A percentile compares a stretch with the other conserved stretches of the same genome.
Conservation (phyloP, 1,140 invertebrate species). For the Copidosoma floridanum region DNA sequence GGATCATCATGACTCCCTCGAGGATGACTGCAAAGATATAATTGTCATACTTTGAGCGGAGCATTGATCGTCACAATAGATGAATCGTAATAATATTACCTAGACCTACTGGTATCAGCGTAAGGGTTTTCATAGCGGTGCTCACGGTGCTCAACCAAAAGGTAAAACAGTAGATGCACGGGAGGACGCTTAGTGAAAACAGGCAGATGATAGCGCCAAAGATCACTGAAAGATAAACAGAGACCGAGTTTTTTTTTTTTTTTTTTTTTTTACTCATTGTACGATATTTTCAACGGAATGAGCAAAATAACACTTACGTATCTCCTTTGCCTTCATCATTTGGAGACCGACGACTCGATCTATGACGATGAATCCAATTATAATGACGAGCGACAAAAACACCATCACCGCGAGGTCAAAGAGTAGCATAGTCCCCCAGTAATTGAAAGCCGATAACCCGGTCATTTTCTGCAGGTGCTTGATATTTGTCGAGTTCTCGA, state of each 20-base stretch:
- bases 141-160: conserved; percentile 41
- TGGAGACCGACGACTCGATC: conserved; percentile 34
- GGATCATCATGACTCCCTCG: conserved; percentile 17
- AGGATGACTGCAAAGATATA: conserved; percentile 44
- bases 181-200: conserved; percentile 42
- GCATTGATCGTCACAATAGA: too few species aligned
- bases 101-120: conserved; percentile 36
- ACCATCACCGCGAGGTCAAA: conserved; percentile 62
- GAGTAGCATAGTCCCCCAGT: conserved; percentile 63
- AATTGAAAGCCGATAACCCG: conserved; percentile 59
- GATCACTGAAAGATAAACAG: conserved; percentile 36
- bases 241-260: too few species aligned
- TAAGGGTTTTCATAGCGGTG: conserved; percentile 35
- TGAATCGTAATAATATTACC: conserved; percentile 41
- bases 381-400: conserved; percentile 29
- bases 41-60: too few species aligned
- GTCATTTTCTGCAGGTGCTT: conserved; percentile 72
- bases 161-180: conserved; percentile 40
- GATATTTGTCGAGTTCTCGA: conserved; percentile 50
- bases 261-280: too few species aligned
- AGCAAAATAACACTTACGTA: too few species aligned
- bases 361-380: conserved; percentile 29
- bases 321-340: conserved; percentile 33
- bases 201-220: conserved; percentile 38
- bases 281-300: too few species aligned